Evolutionary conservation across 2,113 vertebrate species (phyloP), one percentile per base, ranked within the genome.

Genomic region (Psittacula cyanocephala): DNA sequence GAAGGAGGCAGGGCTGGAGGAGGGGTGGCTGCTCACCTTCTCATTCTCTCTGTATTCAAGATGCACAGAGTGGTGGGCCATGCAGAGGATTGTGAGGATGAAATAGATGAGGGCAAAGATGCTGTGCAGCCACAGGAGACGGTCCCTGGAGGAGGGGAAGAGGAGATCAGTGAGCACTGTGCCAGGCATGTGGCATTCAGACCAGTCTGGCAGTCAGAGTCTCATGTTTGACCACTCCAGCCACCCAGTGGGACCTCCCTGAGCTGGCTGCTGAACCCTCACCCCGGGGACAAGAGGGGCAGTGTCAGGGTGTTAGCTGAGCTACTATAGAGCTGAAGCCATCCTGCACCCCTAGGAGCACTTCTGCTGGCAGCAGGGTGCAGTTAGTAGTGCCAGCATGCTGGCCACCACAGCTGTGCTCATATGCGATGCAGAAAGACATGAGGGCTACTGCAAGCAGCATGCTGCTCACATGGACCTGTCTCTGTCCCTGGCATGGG

Each of bases 71-170:
- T 99, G 99, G 94, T 99, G 99, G 88, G 97, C 97, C 99, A 99
- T 99, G 94, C 98, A 98, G 93, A 99, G 49, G 71, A 98, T 27
- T 5, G 99, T 99, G 95, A 98, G 96, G 89, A 99, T 95, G 97
- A 99, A 99, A 97, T 99, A 99, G 53, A 99, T 84, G 93, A 99
- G 98, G 13, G 99, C 98, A 0, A 99, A 98, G 93, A 99, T 91
- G 96, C 99, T 98, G 88, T 99, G 99, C 72, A 99, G 95, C 99
- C 99, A 99, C 82, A 99, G 98, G 65, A 99, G 97, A 64, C 94
- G 98, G 93, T 99, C 98, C 96, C 99, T 99, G 96, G 29, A 88
- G 71, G 57, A 93, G 11, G 49, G 17, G 35, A 83, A 85, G 28
- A 63, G 28, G 13, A 9, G 19, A 75, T 52, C 82, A 74, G 3